phyloP scores from a whole-genome alignment of 2,888 invertebrate species.

The Fragum sueziense region DNA sequence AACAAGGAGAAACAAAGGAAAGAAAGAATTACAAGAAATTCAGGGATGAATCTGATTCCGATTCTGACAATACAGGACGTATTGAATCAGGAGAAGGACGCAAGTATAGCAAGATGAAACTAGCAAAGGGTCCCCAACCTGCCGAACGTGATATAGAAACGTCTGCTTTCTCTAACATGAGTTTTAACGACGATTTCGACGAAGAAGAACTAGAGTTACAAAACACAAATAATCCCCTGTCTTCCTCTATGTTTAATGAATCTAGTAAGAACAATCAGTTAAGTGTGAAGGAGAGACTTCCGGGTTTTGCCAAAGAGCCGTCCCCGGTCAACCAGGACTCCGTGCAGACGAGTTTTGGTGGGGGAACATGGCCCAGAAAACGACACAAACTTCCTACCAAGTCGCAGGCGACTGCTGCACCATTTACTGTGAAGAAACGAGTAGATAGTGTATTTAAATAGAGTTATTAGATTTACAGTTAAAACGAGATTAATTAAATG shows the following conservation, averaged over 20 bases:
- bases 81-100: constrained; percentile 55
- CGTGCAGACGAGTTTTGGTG: constrained; percentile 50
- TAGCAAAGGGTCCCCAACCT: constrained; percentile 56
- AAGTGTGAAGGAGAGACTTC: constrained; percentile 56
- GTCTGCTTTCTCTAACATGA: constrained; percentile 78
- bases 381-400: constrained; percentile 65
- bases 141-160: constrained; percentile 65
- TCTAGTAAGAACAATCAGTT: constrained; percentile 48
- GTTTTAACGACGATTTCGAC: constrained; percentile 76
- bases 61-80: constrained; percentile 46
- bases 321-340: constrained; percentile 60
- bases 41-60: constrained; percentile 55
- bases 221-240: constrained; percentile 15
- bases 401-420: constrained; percentile 70
- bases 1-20: background rate
- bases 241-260: constrained; percentile 41
- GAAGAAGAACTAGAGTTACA: constrained; percentile 60
- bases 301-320: constrained; percentile 64
- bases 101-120: constrained; percentile 61
- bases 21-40: constrained; percentile 52
- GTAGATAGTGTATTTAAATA: constrained; percentile 61
- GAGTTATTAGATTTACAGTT: background rate
- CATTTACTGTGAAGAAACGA: constrained; percentile 73
- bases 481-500: background rate
- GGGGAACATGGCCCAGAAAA: constrained; percentile 77